Base-by-base conservation (phyloP, 2,888 invertebrate species). In the Idaea dimidiata region DNA sequence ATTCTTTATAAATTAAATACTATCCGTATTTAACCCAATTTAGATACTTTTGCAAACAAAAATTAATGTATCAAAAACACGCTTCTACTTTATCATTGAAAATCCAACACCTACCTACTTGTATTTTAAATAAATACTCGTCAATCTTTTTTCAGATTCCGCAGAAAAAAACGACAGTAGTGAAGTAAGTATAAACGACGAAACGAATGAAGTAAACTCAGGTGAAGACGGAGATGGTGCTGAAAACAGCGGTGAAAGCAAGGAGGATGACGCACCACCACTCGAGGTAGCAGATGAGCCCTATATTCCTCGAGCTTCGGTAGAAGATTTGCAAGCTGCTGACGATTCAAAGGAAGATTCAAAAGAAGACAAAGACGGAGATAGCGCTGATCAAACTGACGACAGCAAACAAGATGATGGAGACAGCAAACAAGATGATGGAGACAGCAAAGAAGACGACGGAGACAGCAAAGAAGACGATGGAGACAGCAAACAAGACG, bases 201-300 rank as follows among this genome's bases (percentile, higher is more conserved):
- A 88, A 78, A 86, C 89, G 81, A 88, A 84, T 80, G 88, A 90
- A 82, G 82, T 75, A 66, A 83, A 79, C 79, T 89, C 90, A 76
- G 80, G 76, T 70, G 91, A 91, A 82, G 88, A 84, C 69, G 85
- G 81, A 61, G 88, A 76, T 31, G 81, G 81, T 67, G 79, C 76
- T 63, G 73, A 74, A 60, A 82, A 84, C 61, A 70, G 70, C 54
- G 78, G 71, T 24, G 81, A 82, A 57, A 85, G 84, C 69, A 75
- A 77, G 66, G 88, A 88, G 72, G 84, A 86, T 59, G 87, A 87
- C 61, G 75, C 77, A 57, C 89, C 89, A 61, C 87, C 88, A 59
- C 78, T 93, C 62, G 89, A 91, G 83, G 86, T 91, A 72, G 91
- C 90, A 63, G 93, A 92, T 66, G 93, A 93, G 73, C 92, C 93